Evolutionary conservation across 2,113 vertebrate species (phyloP), one percentile per base, ranked within the genome.

Genomic region (Corvus hawaiiensis): DNA sequence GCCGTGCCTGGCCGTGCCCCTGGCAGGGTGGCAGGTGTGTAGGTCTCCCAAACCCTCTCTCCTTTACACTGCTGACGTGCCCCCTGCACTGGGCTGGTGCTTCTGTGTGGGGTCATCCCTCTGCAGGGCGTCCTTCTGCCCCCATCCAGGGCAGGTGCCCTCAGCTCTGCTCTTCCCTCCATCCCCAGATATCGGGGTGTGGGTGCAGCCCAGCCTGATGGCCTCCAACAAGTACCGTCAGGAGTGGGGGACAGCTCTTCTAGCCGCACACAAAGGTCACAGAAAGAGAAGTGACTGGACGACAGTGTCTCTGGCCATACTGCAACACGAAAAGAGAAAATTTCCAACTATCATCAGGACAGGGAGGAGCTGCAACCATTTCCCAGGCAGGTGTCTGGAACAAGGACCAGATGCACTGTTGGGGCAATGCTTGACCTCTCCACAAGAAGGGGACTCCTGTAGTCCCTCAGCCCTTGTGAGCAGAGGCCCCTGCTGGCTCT

Each of bases 41-140:
- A 22, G 48, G 8, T 55, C 5, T 43, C 44, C 24, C 62, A 82
- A 12, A 26, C 5, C 11, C 7, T 32, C 27, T 44, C 11, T 68
- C 14, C 19, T 54, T 15, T 0, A 2, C 26, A 0, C 19, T 33
- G 27, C 23, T 72, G 24, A 4, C 0, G 0, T 39, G 35, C 3
- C 9, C 69, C 11, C 21, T n/a, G 49, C 21, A 1, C 73, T 21
- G 41, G 22, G 13, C 30, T 62, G 39, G 14, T 62, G 61, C 23
- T 16, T 16, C 11, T 32, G 13, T 4, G 1, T 13, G 75, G 54
- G 48, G 13, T 43, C 61, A 62, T 1, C 16, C 52, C 55, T 69
- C 24, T 3, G 1, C 13, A 20, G 37, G 11, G 13, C 23, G 26
- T 35, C 21, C 19, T 52, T 11, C 32, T 83, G 37, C 6, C 26